Percentiles rank a stretch among this genome's conserved stretches.
Evolutionary conservation across 2,797 vertebrate genomes (phyloP).

Genomic region (Hozukius guyotensis): DNA sequence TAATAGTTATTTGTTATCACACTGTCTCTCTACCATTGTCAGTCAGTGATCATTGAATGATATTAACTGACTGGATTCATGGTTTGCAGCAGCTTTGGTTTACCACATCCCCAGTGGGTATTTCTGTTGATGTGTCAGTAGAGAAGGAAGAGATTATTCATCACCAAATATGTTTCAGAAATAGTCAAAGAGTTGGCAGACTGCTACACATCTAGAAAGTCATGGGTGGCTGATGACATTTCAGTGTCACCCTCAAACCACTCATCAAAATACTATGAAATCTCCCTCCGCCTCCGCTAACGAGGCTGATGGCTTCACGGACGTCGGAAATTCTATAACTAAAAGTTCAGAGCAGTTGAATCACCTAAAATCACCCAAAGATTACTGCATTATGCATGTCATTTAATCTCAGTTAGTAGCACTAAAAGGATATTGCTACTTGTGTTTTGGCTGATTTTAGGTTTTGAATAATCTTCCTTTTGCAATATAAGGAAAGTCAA

Average conservation of each 20-base stretch:
- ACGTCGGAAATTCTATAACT: neutral
- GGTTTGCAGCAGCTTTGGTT: neutral
- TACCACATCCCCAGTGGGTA: neutral
- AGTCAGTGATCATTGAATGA: neutral
- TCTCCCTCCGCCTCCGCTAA: neutral
- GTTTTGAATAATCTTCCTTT: too few relatives aligned
- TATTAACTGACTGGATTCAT: neutral
- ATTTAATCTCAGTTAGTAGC: neutral
- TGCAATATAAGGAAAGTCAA: neutral
- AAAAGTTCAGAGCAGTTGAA: neutral
- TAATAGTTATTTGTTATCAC: neutral
- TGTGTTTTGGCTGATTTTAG: neutral
- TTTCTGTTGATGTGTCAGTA: neutral
- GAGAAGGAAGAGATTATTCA: neutral
- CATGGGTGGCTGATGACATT: neutral
- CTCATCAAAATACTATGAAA: neutral
- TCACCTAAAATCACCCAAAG: neutral
- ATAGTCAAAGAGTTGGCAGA: neutral
- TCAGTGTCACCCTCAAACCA: neutral
- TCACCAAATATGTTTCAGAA: neutral
- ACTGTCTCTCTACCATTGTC: neutral
- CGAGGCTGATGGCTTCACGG: neutral
- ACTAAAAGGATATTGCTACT: neutral
- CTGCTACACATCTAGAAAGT: neutral
- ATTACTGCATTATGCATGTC: neutral